These are phyloP conservation scores for Mythimna ferrago DNA, from an alignment of 2,888 invertebrate species.

Conservation along the genomic window DNA sequence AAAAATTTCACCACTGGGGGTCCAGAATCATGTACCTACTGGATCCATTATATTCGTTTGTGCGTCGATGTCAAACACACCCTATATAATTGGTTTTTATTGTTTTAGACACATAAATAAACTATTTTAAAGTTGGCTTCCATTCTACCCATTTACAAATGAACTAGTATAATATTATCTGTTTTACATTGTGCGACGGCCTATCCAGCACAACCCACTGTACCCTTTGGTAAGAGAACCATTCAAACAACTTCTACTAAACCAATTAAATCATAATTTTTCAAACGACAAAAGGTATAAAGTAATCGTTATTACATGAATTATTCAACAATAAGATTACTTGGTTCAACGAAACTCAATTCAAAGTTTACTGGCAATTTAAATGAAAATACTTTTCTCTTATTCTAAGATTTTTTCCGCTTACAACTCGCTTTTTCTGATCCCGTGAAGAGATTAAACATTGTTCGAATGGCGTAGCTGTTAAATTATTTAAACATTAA, in stretches of 20 bases:
- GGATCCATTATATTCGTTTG: too few relatives aligned
- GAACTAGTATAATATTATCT: too few relatives aligned
- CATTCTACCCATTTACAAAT: too few relatives aligned
- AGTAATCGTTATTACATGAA: conserved; percentile 70
- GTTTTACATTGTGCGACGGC: too few relatives aligned
- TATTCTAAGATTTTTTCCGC: conserved; percentile 72
- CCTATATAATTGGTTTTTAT: too few relatives aligned
- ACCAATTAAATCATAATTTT: conserved; percentile 37
- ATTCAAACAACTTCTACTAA: background rate
- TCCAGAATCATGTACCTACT: too few relatives aligned
- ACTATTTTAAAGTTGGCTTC: too few relatives aligned
- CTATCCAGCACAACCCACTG: background rate
- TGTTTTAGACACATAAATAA: too few relatives aligned
- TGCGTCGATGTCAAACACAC: too few relatives aligned
- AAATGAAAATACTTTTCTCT: conserved; percentile 79
- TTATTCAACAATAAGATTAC: conserved; percentile 78
- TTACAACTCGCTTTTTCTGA: conserved; percentile 74
- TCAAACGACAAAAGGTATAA: conserved; percentile 62
- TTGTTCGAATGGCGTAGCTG: conserved; percentile 71
- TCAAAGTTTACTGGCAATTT: conserved; percentile 79
- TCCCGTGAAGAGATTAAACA: conserved; percentile 80
- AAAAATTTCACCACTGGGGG: too few relatives aligned
- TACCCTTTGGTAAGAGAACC: background rate
- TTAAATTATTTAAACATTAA: conserved; percentile 64
- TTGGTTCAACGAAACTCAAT: conserved; percentile 80